phyloP scores from a whole-genome alignment of 2,888 invertebrate genomes.

The Plebejus argus region DNA sequence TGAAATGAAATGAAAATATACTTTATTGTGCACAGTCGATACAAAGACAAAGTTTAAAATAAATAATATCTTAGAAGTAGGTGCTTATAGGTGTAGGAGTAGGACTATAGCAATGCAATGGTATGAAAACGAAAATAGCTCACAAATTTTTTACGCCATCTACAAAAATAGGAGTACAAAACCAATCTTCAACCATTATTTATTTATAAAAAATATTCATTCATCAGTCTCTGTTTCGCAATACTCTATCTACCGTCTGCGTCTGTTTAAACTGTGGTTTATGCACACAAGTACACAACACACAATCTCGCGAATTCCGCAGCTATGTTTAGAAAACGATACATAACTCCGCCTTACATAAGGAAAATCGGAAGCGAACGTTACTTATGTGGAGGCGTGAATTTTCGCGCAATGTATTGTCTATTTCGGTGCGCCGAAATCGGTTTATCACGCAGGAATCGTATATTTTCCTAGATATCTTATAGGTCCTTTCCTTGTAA shows the following conservation, averaged over 20 bases:
- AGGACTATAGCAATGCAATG: too few species aligned
- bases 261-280: conserved; percentile 10
- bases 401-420: background rate
- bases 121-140: too few species aligned
- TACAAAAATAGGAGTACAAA: background rate
- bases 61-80: too few species aligned
- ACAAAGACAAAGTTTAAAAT: too few species aligned
- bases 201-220: background rate
- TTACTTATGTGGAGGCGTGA: background rate
- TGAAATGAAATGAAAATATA: too few species aligned
- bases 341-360: conserved; percentile 11
- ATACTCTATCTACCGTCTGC: background rate
- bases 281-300: background rate
- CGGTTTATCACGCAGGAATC: too few species aligned
- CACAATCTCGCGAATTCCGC: conserved; percentile 11
- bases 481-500: too few species aligned
- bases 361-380: conserved; percentile 10
- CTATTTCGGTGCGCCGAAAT: background rate
- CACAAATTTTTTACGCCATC: background rate
- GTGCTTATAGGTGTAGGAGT: too few species aligned
- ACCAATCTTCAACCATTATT: background rate
- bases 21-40: too few species aligned
- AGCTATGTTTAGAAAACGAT: conserved; percentile 28
- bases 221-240: conserved; percentile 1
- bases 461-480: too few species aligned